Base-by-base conservation (phyloP, 2,113 vertebrate species). In the Etheostoma cragini region DNA sequence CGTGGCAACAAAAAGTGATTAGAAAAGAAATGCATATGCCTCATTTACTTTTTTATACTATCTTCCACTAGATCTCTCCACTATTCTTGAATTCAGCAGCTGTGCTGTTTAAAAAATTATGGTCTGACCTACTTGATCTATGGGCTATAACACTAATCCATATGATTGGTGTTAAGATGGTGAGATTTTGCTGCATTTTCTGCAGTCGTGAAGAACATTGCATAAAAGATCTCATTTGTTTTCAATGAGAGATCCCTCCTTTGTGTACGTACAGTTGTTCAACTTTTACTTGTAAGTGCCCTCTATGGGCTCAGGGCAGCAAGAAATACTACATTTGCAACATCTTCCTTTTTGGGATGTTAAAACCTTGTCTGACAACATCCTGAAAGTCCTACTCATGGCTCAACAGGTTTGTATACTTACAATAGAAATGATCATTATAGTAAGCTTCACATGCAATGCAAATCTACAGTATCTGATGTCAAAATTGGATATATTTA, bases 321-420 rank as follows among this genome's bases (percentile, higher is more conserved):
- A 78, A 82, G 86, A 90, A 86, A 92, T 89, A 87, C 87, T 88
- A 92, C 84, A 82, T 82, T 78, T 86, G 77, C 84, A 90, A 87
- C 88, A 81, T 86, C 83, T 78, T 81, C 66, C 77, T 71, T 76
- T 33, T 76, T 62, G 74, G 74, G 83, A 85, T 85, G 72, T 88
- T 86, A 80, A 80, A 66, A 70, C 30, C 49, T 26, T 81, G 79
- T 80, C 50, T 57, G 69, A 61, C 60, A 73, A 63, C 68, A 52
- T 78, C 73, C 75, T 50, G 67, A 80, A 72, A 79, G 74, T 81
- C 52, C 58, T 45, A 30, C 69, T 81, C 68, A 78, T 72, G 63
- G 67, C 75, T 65, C 63, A 65, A 81, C 79, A 78, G 63, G 62
- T 80, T 87, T 77, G 62, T 81, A 69, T 77, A 76, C 64, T 76